phyloP scores from a whole-genome alignment of 2,888 invertebrate genomes.

The Cephalotes varians region DNA sequence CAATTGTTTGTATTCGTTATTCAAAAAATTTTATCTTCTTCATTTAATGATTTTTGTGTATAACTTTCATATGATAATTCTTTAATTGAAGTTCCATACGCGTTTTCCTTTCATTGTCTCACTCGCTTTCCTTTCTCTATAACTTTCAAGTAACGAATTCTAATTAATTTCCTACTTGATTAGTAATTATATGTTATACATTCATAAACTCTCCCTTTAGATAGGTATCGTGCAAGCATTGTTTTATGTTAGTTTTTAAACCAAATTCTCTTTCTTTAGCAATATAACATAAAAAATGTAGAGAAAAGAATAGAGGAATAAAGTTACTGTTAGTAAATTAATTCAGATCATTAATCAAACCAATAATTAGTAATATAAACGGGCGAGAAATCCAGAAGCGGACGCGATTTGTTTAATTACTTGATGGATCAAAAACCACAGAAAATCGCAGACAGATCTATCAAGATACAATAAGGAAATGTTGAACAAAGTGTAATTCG shows the following conservation, averaged over 20 bases:
- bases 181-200: conserved; percentile 4
- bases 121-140: conserved; percentile 8
- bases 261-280: neutral
- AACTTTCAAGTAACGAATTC: neutral
- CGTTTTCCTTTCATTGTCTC: neutral
- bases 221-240: neutral
- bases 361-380: neutral
- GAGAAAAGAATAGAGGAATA: neutral
- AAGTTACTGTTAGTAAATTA: neutral
- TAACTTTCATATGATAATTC: neutral
- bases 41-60: neutral
- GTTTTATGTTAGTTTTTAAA: neutral
- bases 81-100: neutral
- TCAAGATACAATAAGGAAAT: conserved; percentile 23
- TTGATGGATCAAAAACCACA: neutral
- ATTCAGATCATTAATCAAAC: conserved; percentile 4
- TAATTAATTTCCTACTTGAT: conserved; percentile 4
- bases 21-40: neutral
- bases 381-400: too few species aligned
- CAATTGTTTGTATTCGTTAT: neutral
- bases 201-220: neutral
- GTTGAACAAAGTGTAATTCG: conserved; percentile 2
- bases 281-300: conserved; percentile 4
- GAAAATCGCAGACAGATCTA: conserved; percentile 14
- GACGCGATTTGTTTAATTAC: neutral